Conservation (phyloP, 2,113 vertebrate species). For the Pteronura brasiliensis region DNA sequence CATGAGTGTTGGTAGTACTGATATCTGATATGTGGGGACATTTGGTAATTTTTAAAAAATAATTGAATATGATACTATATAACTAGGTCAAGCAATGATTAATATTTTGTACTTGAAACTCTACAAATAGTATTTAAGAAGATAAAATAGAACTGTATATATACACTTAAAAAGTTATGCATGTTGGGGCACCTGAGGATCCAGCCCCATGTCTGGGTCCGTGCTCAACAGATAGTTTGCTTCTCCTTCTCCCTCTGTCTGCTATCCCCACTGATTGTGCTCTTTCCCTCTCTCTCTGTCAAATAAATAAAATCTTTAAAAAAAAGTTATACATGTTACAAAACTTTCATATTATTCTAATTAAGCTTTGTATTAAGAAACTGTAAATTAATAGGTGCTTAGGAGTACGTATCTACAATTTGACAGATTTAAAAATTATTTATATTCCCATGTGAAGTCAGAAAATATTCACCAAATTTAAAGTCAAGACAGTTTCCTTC, state of each 20-base stretch:
- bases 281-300: neutral
- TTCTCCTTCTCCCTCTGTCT: neutral
- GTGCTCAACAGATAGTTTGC: neutral
- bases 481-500: neutral
- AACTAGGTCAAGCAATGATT: constrained; percentile 24
- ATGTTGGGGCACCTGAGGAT: neutral
- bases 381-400: neutral
- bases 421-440: neutral
- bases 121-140: constrained; percentile 40
- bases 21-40: neutral
- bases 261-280: neutral
- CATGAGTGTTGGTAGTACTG: neutral
- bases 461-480: constrained; percentile 45
- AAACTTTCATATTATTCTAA: neutral
- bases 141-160: neutral
- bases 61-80: neutral
- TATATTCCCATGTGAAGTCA: constrained; percentile 36
- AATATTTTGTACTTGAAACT: neutral
- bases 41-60: neutral
- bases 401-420: neutral
- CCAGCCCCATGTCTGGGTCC: neutral
- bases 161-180: neutral
- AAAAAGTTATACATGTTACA: neutral
- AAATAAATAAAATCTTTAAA: neutral
- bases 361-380: constrained; percentile 7